Conservation (phyloP, 2,888 invertebrate species). For the Andrena fulva region DNA sequence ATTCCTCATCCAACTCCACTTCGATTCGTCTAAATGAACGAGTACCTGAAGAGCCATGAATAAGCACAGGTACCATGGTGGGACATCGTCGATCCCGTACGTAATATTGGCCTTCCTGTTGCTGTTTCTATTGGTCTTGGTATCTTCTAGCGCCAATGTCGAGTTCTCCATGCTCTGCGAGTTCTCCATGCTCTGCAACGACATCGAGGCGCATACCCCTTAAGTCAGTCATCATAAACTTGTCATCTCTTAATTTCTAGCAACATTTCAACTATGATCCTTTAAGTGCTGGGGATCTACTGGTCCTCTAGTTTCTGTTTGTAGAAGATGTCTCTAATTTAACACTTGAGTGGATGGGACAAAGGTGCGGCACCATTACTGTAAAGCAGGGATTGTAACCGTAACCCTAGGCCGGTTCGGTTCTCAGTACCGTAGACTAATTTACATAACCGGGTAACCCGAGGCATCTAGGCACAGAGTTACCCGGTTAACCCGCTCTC, state of each 20-base stretch:
- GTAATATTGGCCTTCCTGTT: slow-evolving; percentile 84
- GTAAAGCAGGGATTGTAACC: too few relatives aligned
- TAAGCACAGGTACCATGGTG: slow-evolving; percentile 94
- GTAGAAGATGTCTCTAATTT: neutral
- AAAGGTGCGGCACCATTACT: too few relatives aligned
- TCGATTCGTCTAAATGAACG: too few relatives aligned
- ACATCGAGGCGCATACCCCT: neutral
- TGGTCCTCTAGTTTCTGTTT: neutral
- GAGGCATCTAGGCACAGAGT: too few relatives aligned
- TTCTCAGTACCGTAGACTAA: too few relatives aligned
- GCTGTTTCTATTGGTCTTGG: slow-evolving; percentile 76
- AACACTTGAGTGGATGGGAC: too few relatives aligned
- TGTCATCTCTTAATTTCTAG: neutral
- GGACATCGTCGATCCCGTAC: slow-evolving; percentile 92
- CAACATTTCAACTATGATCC: neutral
- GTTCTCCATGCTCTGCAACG: slow-evolving; percentile 56
- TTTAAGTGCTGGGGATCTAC: neutral
- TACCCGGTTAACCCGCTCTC: too few relatives aligned
- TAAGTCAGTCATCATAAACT: too few relatives aligned
- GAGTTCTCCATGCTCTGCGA: slow-evolving; percentile 56
- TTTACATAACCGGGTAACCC: too few relatives aligned
- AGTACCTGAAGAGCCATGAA: slow-evolving; percentile 92
- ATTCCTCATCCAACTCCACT: too few relatives aligned
- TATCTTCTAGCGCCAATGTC: slow-evolving; percentile 85
- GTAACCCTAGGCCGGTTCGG: too few relatives aligned